These are phyloP conservation scores for Turdus rufiventris DNA, from an alignment of 2,113 vertebrate genomes.

Conservation along the genomic window DNA sequence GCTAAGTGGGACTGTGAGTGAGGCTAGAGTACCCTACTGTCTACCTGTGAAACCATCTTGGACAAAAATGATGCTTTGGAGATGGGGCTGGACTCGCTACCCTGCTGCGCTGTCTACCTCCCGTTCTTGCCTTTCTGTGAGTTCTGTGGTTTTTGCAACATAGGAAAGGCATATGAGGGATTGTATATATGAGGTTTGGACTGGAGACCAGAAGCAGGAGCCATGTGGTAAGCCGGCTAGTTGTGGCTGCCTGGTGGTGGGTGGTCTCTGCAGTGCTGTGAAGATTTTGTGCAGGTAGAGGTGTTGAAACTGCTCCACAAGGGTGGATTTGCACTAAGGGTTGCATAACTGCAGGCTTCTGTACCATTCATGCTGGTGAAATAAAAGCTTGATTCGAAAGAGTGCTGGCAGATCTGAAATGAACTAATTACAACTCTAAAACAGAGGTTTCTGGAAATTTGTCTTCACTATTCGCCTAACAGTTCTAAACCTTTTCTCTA, in stretches of 20 bases:
- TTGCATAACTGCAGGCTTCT: neutral
- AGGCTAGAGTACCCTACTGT: neutral
- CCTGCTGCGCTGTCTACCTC: neutral
- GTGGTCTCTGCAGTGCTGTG: neutral
- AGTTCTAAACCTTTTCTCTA: neutral
- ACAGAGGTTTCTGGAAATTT: neutral
- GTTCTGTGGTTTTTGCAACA: neutral
- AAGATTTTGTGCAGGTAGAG: neutral
- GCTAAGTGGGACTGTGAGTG: neutral
- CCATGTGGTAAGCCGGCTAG: neutral
- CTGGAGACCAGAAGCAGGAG: neutral
- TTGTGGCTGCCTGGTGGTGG: fast-evolving
- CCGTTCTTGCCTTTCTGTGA: neutral
- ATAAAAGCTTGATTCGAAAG: neutral
- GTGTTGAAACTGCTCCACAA: neutral
- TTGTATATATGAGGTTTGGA: neutral
- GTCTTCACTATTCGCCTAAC: neutral
- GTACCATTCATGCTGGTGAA: neutral
- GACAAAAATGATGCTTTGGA: neutral
- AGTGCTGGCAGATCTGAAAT: neutral
- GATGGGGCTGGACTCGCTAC: fast-evolving
- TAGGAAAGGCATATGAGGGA: neutral
- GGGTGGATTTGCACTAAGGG: neutral
- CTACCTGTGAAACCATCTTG: neutral
- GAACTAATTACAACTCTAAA: neutral